These are phyloP conservation scores for Pipistrellus pipistrellus DNA, from an alignment of 2,797 vertebrate genomes.

Conservation along the genomic window DNA sequence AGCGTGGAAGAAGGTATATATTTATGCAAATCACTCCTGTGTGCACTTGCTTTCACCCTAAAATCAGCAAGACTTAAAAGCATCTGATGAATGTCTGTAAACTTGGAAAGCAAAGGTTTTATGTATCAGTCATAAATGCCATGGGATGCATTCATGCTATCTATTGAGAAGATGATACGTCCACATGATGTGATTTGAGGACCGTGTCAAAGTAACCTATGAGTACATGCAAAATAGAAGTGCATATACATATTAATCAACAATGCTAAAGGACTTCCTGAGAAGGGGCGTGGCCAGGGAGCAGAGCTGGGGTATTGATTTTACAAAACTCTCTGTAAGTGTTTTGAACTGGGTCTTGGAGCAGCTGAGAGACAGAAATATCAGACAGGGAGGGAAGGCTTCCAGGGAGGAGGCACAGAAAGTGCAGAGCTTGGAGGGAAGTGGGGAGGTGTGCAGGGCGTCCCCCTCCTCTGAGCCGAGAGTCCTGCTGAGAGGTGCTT, in stretches of 20 bases:
- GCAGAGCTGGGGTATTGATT: background rate
- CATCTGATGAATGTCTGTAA: background rate
- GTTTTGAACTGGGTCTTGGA: slow-evolving; percentile 2
- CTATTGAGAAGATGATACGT: slow-evolving; percentile 11
- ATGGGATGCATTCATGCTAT: background rate
- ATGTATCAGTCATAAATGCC: background rate
- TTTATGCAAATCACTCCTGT: background rate
- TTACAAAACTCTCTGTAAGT: background rate
- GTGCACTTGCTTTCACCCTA: background rate
- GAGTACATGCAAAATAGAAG: slow-evolving; percentile 24
- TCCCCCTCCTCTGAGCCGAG: background rate
- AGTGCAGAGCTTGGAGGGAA: background rate
- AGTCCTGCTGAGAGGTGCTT: background rate
- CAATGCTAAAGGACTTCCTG: background rate
- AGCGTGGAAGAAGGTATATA: background rate
- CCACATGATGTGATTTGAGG: background rate
- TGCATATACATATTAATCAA: background rate
- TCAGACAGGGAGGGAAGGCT: background rate
- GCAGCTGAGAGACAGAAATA: background rate
- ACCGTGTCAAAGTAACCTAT: slow-evolving; percentile 25
- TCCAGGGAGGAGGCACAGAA: background rate
- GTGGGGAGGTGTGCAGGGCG: no score
- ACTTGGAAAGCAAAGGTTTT: slow-evolving; percentile 1
- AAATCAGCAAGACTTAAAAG: background rate
- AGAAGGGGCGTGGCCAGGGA: background rate